These are phyloP conservation scores for Apis mellifera DNA, from an alignment of 1,140 invertebrate species.

Conservation along the genomic window Amel_HAv3.1 CM009943.2:8325001-8325500, in stretches of 20 bases:
- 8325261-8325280: too few relatives aligned
- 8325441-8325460: constrained; percentile 73
- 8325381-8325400: constrained; percentile 23
- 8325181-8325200: too few relatives aligned
- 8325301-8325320: too few relatives aligned
- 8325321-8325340: too few relatives aligned
- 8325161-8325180: too few relatives aligned
- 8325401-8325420: not conserved
- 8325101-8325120: not conserved
- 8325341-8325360: not conserved
- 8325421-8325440: constrained; percentile 63
- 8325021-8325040: not conserved
- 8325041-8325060: not conserved
- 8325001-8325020: not conserved
- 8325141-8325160: not conserved
- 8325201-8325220: too few relatives aligned
- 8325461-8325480: constrained; percentile 63
- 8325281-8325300: too few relatives aligned
- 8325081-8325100: not conserved
- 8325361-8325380: not conserved
- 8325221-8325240: too few relatives aligned
- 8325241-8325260: too few relatives aligned
- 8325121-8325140: not conserved
- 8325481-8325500: constrained; percentile 72
- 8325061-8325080: not conserved